phyloP scores from a whole-genome alignment of 2,888 invertebrate genomes.

The Geotrupes spiniger region DNA sequence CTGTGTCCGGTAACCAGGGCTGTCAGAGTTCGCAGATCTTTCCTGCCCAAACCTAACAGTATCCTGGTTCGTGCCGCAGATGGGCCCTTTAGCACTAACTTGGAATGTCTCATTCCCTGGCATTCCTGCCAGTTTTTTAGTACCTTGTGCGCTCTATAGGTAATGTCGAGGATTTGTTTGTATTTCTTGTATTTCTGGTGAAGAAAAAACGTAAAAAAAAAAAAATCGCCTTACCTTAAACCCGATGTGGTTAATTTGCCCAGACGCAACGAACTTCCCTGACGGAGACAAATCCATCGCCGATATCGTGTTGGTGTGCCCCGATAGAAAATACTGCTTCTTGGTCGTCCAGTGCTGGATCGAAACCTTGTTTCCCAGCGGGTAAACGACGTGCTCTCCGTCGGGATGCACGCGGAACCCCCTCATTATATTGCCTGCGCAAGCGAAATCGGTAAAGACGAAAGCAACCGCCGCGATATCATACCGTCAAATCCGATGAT shows the following conservation, averaged over 20 bases:
- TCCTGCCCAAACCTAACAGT: too few species aligned
- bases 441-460: too few species aligned
- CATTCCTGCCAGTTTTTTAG: too few species aligned
- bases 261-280: conserved; percentile 82
- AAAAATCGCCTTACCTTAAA: conserved; percentile 72
- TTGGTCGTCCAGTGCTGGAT: conserved; percentile 68
- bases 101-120: too few species aligned
- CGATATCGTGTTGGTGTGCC: conserved; percentile 77
- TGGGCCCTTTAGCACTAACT: too few species aligned
- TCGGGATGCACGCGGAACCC: conserved; percentile 74
- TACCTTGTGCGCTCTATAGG: too few species aligned
- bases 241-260: conserved; percentile 87
- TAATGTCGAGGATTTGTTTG: too few species aligned
- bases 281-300: conserved; percentile 71
- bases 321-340: conserved; percentile 71
- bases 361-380: conserved; percentile 76
- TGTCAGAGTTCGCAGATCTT: too few species aligned
- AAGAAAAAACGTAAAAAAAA: too few species aligned
- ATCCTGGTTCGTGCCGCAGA: too few species aligned
- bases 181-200: too few species aligned
- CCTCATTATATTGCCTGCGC: conserved; percentile 46
- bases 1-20: too few species aligned
- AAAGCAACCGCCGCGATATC: conserved; percentile 17
- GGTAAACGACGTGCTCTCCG: conserved; percentile 67
- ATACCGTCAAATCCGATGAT: conserved; percentile 82